Percentiles rank a stretch among this genome's conserved stretches.
These are phyloP conservation scores for Orchesella cincta DNA, from an alignment of 1,140 invertebrate genomes.

Conservation along the genomic window DNA sequence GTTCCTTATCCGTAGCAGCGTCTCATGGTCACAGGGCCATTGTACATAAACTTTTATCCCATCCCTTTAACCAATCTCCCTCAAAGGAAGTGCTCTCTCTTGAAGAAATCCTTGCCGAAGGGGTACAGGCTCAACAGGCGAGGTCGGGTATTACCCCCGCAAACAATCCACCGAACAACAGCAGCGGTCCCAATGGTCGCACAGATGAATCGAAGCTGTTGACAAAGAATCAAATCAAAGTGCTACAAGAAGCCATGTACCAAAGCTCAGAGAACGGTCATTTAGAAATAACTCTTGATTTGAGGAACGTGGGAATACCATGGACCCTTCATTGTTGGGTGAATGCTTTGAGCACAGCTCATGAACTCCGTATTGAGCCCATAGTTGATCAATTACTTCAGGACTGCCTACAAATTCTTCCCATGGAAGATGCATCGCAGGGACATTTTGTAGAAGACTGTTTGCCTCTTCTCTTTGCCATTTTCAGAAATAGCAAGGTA, in stretches of 20 bases:
- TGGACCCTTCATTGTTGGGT: constrained; percentile 92
- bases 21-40: constrained; percentile 77
- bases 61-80: constrained; percentile 68
- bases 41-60: constrained; percentile 75
- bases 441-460: constrained; percentile 78
- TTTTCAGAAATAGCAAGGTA: constrained; percentile 86
- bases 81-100: constrained; percentile 77
- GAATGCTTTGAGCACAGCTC: constrained; percentile 80
- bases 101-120: constrained; percentile 87
- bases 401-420: constrained; percentile 84
- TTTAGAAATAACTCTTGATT: constrained; percentile 81
- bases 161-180: background rate
- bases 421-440: constrained; percentile 78
- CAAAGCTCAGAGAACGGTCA: constrained; percentile 87
- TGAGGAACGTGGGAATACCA: constrained; percentile 76
- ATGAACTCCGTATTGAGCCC: constrained; percentile 76
- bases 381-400: constrained; percentile 87
- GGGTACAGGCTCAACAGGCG: constrained; percentile 55
- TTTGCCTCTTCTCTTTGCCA: constrained; percentile 82
- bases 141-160: constrained; percentile 9
- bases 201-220: constrained; percentile 59
- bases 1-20: constrained; percentile 82
- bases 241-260: constrained; percentile 88
- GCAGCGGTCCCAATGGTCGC: background rate
- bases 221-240: constrained; percentile 79